Evolutionary conservation across 2,888 invertebrate species (phyloP).

Genomic region (Caenorhabditis sp.): DNA sequence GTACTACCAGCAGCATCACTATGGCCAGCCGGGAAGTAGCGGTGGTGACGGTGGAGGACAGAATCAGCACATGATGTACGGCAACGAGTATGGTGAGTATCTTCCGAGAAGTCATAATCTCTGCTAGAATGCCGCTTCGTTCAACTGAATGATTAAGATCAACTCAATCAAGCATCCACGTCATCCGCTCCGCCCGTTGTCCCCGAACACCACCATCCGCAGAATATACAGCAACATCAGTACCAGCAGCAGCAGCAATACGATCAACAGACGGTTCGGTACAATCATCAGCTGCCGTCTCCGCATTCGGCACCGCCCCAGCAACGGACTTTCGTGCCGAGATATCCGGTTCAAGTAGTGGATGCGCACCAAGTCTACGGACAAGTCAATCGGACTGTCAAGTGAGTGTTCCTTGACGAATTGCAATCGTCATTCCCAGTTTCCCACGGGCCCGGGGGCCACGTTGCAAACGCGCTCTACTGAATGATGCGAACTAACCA

Average conservation of each 20-base stretch:
- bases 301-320: slow-evolving; percentile 27
- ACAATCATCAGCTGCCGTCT: slow-evolving; percentile 1
- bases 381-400: slow-evolving; percentile 8
- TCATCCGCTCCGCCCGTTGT: background rate
- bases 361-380: slow-evolving; percentile 5
- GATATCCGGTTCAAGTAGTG: slow-evolving; percentile 39
- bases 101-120: no score
- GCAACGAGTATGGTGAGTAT: slow-evolving; percentile 1
- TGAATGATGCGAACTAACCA: no score
- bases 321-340: slow-evolving; percentile 14
- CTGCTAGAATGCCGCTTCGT: no score
- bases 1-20: slow-evolving; percentile 9
- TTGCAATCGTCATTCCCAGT: no score
- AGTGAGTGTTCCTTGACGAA: no score
- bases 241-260: slow-evolving; percentile 2
- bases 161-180: slow-evolving; percentile 8
- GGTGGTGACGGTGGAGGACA: background rate
- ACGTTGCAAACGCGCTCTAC: no score
- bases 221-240: background rate
- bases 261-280: slow-evolving; percentile 18
- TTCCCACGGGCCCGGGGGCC: no score
- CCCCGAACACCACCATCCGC: background rate
- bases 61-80: slow-evolving; percentile 8
- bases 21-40: background rate
- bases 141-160: no score